Percentiles rank a stretch among this genome's conserved stretches.
These are phyloP conservation scores for Lophius piscatorius DNA, from an alignment of 2,113 vertebrate genomes.

Conservation along the genomic window DNA sequence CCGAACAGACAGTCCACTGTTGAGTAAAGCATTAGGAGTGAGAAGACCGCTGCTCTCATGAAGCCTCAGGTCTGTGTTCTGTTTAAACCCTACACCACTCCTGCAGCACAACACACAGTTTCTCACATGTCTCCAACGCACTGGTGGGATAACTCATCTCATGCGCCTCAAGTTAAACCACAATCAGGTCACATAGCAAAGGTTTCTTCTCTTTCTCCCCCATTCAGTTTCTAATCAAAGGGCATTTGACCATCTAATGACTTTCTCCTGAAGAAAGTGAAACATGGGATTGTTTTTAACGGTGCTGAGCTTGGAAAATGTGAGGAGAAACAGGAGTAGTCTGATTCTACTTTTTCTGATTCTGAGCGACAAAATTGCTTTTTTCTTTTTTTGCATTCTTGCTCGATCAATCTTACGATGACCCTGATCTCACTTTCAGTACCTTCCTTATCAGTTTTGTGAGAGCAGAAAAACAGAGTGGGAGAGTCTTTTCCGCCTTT, in stretches of 20 bases:
- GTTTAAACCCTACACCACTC: slow-evolving; percentile 46
- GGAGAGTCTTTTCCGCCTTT: no score
- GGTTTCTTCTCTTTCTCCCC: slow-evolving; percentile 11
- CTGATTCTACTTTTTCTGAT: no score
- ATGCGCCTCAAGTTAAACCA: slow-evolving; percentile 44
- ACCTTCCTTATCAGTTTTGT: no score
- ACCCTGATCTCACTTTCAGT: no score
- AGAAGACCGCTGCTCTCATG: neutral
- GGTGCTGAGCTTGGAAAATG: neutral
- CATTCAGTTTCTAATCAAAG: slow-evolving; percentile 17
- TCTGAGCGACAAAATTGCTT: no score
- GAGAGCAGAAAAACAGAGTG: no score
- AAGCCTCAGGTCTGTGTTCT: slow-evolving; percentile 23
- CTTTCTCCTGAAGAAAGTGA: slow-evolving; percentile 6
- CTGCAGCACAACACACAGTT: slow-evolving; percentile 18
- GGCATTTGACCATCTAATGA: no score
- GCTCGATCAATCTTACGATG: no score
- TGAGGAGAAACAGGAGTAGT: no score
- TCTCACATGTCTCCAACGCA: slow-evolving; percentile 49
- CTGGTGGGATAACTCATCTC: slow-evolving; percentile 22
- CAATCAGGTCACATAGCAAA: slow-evolving; percentile 41
- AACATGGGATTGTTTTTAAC: no score
- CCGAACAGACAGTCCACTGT: slow-evolving; percentile 48
- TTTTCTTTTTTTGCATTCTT: no score
- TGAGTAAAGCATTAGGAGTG: neutral